Conservation (phyloP, 2,888 invertebrate species). For the Agrotis puta region DNA sequence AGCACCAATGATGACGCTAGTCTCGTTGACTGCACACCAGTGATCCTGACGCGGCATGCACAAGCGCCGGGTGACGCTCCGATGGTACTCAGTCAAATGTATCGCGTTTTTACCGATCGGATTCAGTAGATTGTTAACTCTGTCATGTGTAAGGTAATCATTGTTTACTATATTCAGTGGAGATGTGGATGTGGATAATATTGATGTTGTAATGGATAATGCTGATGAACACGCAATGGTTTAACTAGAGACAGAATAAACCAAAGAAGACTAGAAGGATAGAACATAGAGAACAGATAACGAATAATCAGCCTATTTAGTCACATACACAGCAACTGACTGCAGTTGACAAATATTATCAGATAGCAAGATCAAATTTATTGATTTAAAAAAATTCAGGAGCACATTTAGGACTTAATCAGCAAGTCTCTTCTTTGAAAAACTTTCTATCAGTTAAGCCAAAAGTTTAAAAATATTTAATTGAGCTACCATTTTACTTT, state of each 20-base stretch:
- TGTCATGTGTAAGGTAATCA: conserved; percentile 24
- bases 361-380: not conserved
- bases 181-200: not conserved
- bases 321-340: not conserved
- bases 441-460: not conserved
- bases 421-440: not conserved
- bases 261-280: not conserved
- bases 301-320: too few relatives aligned
- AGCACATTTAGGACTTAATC: not conserved
- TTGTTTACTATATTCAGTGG: conserved; percentile 25
- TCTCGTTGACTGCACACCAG: conserved; percentile 56
- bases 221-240: not conserved
- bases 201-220: not conserved
- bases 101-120: conserved; percentile 55
- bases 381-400: not conserved
- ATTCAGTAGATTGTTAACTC: conserved; percentile 43
- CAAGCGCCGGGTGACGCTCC: conserved; percentile 45
- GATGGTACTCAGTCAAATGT: conserved; percentile 57
- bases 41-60: conserved; percentile 55
- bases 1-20: conserved; percentile 41
- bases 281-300: too few relatives aligned
- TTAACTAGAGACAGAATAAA: not conserved
- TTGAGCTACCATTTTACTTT: not conserved
- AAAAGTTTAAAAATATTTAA: too few relatives aligned
- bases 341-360: not conserved